phyloP scores from a whole-genome alignment of 2,797 vertebrate species.

The Odontamblyopus lacepedii region DNA sequence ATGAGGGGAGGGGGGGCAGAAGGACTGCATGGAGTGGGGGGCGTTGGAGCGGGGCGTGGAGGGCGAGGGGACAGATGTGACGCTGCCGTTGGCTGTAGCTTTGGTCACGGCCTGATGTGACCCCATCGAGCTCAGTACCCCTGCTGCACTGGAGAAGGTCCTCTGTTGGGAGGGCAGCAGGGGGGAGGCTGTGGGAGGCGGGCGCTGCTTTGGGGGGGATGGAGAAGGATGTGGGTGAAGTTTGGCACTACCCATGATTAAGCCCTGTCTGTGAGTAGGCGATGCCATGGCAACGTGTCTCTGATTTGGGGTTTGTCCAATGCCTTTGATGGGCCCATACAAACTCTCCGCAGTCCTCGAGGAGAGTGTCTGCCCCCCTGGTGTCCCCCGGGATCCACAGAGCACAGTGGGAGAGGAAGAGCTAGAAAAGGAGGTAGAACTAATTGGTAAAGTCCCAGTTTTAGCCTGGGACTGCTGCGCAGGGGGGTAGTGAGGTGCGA shows the following conservation, averaged over 20 bases:
- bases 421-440: slow-evolving; percentile 72
- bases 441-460: slow-evolving; percentile 10
- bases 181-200: slow-evolving; percentile 77
- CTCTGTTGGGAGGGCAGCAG: slow-evolving; percentile 78
- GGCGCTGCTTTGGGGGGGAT: slow-evolving; percentile 72
- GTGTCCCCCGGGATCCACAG: slow-evolving; percentile 47
- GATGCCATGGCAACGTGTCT: slow-evolving; percentile 61
- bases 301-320: slow-evolving; percentile 59
- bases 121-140: slow-evolving; percentile 51
- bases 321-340: slow-evolving; percentile 59
- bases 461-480: slow-evolving; percentile 66
- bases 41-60: slow-evolving; percentile 50
- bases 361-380: slow-evolving; percentile 33
- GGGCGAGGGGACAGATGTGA: slow-evolving; percentile 53
- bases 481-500: slow-evolving; percentile 69
- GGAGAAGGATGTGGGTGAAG: slow-evolving; percentile 63
- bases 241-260: slow-evolving; percentile 49
- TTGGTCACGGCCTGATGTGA: slow-evolving; percentile 54
- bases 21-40: slow-evolving; percentile 62
- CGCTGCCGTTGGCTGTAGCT: slow-evolving; percentile 41
- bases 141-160: slow-evolving; percentile 51
- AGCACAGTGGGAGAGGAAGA: slow-evolving; percentile 66
- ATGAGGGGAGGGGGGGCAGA: slow-evolving; percentile 57
- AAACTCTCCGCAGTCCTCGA: slow-evolving; percentile 55
- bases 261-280: slow-evolving; percentile 55